These are phyloP conservation scores for Amphipyra tragopoginis DNA, from an alignment of 2,888 invertebrate species.

Conservation along the genomic window DNA sequence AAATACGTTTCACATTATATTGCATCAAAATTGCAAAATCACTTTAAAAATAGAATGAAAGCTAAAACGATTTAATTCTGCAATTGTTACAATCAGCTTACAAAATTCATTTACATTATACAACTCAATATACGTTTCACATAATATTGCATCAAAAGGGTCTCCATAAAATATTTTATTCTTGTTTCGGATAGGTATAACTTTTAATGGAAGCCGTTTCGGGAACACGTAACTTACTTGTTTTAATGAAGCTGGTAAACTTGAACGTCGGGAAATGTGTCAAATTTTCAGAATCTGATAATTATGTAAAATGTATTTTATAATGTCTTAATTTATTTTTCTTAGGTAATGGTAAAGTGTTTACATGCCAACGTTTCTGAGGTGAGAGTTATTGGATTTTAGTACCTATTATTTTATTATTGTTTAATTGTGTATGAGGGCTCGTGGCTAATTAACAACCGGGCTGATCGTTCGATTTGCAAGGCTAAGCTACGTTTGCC, in stretches of 20 bases:
- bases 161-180: constrained; percentile 41
- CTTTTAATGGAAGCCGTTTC: constrained; percentile 56
- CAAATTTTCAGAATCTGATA: constrained; percentile 32
- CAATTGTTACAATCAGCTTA: neutral
- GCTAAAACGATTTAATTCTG: neutral
- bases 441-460: no score
- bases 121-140: constrained; percentile 18
- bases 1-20: no score
- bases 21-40: no score
- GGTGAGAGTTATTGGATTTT: no score
- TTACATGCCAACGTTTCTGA: no score
- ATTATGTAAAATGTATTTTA: constrained; percentile 2
- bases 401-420: no score
- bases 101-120: neutral
- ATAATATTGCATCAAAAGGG: constrained; percentile 26
- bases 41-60: no score
- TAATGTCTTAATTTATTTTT: neutral
- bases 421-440: no score
- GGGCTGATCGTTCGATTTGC: no score
- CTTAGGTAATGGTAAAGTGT: neutral
- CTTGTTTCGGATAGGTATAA: constrained; percentile 42
- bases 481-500: no score
- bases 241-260: constrained; percentile 42
- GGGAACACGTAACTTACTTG: constrained; percentile 40
- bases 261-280: constrained; percentile 32